phyloP scores from a whole-genome alignment of 2,888 invertebrate genomes.

The Rhagonycha lutea region DNA sequence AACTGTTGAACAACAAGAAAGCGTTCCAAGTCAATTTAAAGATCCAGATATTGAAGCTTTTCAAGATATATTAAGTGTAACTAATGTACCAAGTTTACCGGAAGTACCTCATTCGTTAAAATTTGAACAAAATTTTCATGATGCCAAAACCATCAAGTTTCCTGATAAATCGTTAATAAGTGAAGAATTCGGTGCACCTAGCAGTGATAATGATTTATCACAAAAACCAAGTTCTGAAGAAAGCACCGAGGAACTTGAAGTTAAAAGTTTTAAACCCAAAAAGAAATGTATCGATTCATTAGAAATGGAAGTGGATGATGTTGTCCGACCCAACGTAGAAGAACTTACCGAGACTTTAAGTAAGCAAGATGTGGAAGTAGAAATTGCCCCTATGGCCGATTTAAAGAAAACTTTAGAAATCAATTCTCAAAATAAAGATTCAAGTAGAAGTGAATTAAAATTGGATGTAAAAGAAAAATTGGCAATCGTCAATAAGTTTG shows the following conservation, averaged over 20 bases:
- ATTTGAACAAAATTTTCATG: slow-evolving; percentile 52
- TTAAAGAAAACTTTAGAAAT: background rate
- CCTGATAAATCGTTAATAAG: slow-evolving; percentile 43
- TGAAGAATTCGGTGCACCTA: background rate
- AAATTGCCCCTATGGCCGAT: background rate
- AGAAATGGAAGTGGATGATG: background rate
- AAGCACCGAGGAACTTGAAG: background rate
- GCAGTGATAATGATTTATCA: background rate
- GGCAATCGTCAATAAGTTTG: background rate
- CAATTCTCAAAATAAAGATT: background rate
- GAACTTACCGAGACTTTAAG: background rate
- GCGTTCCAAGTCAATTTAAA: slow-evolving; percentile 26
- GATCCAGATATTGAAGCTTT: slow-evolving; percentile 59
- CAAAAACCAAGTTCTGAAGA: background rate
- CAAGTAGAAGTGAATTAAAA: background rate
- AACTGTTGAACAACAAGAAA: slow-evolving; percentile 30
- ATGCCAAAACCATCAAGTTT: slow-evolving; percentile 49
- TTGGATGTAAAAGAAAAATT: slow-evolving; percentile 5
- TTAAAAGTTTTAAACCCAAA: background rate
- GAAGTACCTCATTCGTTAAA: slow-evolving; percentile 56
- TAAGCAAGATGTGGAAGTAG: background rate
- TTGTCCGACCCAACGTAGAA: background rate
- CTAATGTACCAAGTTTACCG: slow-evolving; percentile 62
- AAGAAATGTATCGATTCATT: background rate
- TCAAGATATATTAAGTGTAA: slow-evolving; percentile 65